These are phyloP conservation scores for Chalcis sispes DNA, from an alignment of 2,888 invertebrate genomes.

Conservation along the genomic window DNA sequence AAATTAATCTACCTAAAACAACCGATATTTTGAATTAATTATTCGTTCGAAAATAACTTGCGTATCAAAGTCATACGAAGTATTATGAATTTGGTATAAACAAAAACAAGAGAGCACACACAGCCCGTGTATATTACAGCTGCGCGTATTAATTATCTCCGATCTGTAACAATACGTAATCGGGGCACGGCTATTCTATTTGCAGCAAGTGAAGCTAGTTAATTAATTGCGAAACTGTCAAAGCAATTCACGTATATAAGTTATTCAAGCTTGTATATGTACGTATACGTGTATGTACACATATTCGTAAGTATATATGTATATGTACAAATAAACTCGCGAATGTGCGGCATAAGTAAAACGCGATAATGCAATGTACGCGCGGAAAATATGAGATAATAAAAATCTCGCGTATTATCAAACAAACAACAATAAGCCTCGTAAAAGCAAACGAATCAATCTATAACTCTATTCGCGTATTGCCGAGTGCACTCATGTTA, in stretches of 20 bases:
- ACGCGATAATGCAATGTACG: neutral
- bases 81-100: no score
- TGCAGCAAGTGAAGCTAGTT: constrained; percentile 5
- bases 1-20: neutral
- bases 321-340: no score
- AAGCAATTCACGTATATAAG: constrained; percentile 2
- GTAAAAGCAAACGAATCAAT: no score
- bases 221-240: constrained; percentile 42
- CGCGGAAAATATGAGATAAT: no score
- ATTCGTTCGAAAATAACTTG: no score
- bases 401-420: constrained; percentile 25
- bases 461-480: no score
- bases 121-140: neutral
- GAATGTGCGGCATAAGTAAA: no score
- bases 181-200: constrained; percentile 1
- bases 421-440: constrained; percentile 15
- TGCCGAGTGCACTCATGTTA: no score
- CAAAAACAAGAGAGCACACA: neutral
- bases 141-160: constrained; percentile 30
- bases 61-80: no score
- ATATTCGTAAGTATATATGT: neutral
- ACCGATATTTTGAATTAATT: neutral
- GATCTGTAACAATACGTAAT: constrained; percentile 36
- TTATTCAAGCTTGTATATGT: neutral
- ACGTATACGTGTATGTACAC: no score